phyloP scores from a whole-genome alignment of 1,140 invertebrate genomes.

The Anastrepha ludens region DNA sequence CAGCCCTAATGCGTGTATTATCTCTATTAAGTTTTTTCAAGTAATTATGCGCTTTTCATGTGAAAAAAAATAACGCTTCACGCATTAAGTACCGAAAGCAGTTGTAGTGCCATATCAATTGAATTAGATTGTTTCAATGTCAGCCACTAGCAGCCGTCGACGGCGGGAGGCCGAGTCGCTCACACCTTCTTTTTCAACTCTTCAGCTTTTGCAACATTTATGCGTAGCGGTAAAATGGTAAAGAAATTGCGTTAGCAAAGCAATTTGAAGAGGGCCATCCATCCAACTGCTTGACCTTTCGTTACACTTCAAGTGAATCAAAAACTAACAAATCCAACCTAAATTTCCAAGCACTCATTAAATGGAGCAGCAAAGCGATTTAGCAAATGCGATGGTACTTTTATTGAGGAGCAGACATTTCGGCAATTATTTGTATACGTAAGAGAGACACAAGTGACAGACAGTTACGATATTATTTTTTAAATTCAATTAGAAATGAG shows the following conservation, averaged over 20 bases:
- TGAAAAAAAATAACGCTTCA: too few species aligned
- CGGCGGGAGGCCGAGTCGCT: neutral
- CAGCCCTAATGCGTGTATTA: too few species aligned
- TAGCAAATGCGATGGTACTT: neutral
- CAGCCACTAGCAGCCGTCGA: neutral
- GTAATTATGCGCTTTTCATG: too few species aligned
- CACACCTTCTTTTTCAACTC: constrained; percentile 1
- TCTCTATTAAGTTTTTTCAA: too few species aligned
- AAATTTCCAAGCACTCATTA: neutral
- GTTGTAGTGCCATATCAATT: neutral
- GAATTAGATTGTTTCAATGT: neutral
- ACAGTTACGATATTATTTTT: too few species aligned
- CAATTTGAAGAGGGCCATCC: neutral
- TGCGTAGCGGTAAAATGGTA: neutral
- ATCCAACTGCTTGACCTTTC: neutral
- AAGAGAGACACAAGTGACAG: too few species aligned
- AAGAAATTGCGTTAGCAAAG: neutral
- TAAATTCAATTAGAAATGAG: too few species aligned
- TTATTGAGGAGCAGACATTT: too few species aligned
- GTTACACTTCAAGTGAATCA: constrained; percentile 3
- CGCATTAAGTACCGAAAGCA: too few species aligned
- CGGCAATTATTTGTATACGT: too few species aligned
- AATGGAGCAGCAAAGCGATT: neutral
- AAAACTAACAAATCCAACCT: neutral
- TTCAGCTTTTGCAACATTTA: neutral